Base-by-base conservation (phyloP, 2,797 vertebrate genomes). In the Chelmon rostratus region DNA sequence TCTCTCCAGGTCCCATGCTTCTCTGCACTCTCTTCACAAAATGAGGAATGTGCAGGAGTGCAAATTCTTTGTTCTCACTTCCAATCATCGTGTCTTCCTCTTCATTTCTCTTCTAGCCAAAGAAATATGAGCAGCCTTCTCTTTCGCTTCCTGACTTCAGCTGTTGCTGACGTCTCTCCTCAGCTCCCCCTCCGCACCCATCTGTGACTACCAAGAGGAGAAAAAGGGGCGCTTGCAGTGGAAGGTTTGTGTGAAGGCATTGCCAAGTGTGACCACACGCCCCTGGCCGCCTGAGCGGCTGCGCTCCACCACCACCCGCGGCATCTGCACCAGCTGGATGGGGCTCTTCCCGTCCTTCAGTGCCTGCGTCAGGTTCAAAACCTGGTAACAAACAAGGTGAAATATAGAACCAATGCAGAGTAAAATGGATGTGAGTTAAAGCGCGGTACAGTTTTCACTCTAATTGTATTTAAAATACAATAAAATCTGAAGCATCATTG, bases 201-300 rank as follows among this genome's bases (percentile, higher is more conserved):
- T 54, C 10, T 89, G 92, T 81, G 90, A 66, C 94, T 97, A 99
- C 98, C 98, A 99, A 76, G 97, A 98, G 64, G 98, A 96, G 89
- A 99, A 99, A 85, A 99, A 99, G 0, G 98, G 98, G 69, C 98
- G 97, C 85, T 98, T 96, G 96, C 97, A 98, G 89, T 98, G 96
- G 86, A 99, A 96, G 10, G 97, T 99, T 91, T 99, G 98, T 3
- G 98, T 99, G 90, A 99, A 99, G 0, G 96, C 95, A 4, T 96
- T 97, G 83, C 96, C 96, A 37, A 97, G 92, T 2, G 98, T 97
- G 66, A 97, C 96, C 37, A 98, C 95, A 1, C 97, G 96, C 1
- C 97, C 97, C 76, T 98, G 97, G 33, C 95, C 90, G 2, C 98
- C 96, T 1, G 96, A 95, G 5, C 92, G 95, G 66, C 97, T 98